phyloP scores from a whole-genome alignment of 2,113 vertebrate species.

The Hyperoodon ampullatus region DNA sequence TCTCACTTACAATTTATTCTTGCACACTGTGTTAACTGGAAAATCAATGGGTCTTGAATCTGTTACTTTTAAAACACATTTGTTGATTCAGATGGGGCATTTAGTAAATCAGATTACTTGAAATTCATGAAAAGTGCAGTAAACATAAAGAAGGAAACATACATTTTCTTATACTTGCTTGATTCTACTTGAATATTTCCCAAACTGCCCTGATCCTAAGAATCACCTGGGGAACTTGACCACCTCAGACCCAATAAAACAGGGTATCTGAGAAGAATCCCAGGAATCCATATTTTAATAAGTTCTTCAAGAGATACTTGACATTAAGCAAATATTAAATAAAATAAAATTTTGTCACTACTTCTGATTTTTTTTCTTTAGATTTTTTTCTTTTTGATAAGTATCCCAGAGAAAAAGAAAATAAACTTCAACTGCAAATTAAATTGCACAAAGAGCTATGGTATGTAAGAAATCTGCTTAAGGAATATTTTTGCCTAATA shows the following conservation, averaged over 20 bases:
- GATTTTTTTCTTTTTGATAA: background rate
- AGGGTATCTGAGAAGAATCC: background rate
- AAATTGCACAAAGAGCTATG: background rate
- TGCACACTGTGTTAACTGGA: background rate
- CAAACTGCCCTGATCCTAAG: background rate
- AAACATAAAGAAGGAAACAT: background rate
- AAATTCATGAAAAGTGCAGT: background rate
- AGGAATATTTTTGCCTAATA: background rate
- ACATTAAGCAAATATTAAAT: background rate
- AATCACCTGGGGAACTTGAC: background rate
- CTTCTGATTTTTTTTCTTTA: background rate
- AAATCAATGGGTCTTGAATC: background rate
- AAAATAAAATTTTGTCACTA: background rate
- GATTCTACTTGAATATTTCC: background rate
- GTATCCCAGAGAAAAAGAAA: background rate
- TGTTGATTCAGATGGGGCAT: background rate
- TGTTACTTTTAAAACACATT: background rate
- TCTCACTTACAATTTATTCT: background rate
- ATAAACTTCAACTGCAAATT: background rate
- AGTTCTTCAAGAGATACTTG: background rate
- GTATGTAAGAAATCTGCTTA: background rate
- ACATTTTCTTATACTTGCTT: background rate
- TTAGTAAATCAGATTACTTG: background rate
- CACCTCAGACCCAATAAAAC: background rate
- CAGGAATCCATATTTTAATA: background rate